Percentiles rank a stretch among this genome's conserved stretches.
phyloP scores from a whole-genome alignment of 2,888 invertebrate species.

The Metallyticus violacea region DNA sequence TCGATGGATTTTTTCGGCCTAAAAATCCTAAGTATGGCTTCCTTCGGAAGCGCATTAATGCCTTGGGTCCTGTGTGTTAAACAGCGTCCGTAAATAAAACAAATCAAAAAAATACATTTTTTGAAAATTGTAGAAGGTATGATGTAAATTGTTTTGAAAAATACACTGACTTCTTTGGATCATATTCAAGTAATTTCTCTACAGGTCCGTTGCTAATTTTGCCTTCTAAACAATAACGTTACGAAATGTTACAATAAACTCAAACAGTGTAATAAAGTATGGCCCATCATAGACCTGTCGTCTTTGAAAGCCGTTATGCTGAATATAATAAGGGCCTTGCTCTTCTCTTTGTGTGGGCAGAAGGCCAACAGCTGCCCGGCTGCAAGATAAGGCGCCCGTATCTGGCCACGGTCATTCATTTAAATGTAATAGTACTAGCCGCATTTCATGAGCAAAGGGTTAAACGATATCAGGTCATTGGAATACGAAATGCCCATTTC shows the following conservation, averaged over 20 bases:
- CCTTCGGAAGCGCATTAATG: no score
- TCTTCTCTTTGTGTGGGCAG: not conserved
- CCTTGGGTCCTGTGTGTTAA: no score
- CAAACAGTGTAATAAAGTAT: not conserved
- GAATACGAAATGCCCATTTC: not conserved
- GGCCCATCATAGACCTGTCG: not conserved
- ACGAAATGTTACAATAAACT: not conserved
- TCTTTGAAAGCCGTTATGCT: not conserved
- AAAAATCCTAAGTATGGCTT: no score
- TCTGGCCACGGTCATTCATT: not conserved
- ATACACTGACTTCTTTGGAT: no score
- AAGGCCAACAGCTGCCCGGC: not conserved
- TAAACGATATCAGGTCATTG: not conserved
- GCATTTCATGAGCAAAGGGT: not conserved
- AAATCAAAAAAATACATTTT: no score
- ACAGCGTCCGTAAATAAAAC: no score
- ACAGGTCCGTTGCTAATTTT: not conserved
- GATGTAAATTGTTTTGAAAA: no score
- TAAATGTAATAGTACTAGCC: not conserved
- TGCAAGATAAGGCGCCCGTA: not conserved
- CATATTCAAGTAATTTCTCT: no score
- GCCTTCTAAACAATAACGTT: not conserved
- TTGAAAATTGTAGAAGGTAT: no score
- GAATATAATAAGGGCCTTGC: not conserved
- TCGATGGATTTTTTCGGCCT: no score